phyloP scores from a whole-genome alignment of 1,140 invertebrate genomes.

The Archegozetes longisetosus region DNA sequence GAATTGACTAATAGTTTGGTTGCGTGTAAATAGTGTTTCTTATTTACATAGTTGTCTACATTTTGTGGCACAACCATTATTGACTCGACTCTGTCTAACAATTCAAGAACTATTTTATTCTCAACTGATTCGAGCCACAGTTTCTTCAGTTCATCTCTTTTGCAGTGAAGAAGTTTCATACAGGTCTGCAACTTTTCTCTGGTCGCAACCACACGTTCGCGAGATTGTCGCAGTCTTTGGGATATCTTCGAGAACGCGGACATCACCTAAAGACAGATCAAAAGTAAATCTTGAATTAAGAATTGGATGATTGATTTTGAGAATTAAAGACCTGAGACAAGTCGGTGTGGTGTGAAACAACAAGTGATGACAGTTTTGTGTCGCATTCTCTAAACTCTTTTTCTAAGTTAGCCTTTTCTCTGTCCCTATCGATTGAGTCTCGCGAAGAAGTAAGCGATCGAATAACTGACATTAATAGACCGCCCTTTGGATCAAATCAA shows the following conservation, averaged over 20 bases:
- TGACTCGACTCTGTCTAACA: conserved; percentile 72
- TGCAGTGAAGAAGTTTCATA: conserved; percentile 71
- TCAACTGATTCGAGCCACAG: conserved; percentile 82
- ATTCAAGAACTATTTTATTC: conserved; percentile 69
- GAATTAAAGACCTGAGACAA: conserved; percentile 36
- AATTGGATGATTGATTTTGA: background rate
- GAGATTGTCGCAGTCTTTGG: conserved; percentile 43
- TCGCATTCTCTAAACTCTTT: conserved; percentile 83
- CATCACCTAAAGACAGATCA: conserved; percentile 61
- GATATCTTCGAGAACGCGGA: conserved; percentile 66
- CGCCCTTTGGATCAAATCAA: conserved; percentile 45
- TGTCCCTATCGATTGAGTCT: conserved; percentile 82
- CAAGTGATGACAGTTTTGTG: conserved; percentile 64
- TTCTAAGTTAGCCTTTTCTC: conserved; percentile 81
- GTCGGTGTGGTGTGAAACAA: conserved; percentile 70
- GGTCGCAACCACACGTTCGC: conserved; percentile 62
- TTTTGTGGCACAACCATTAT: conserved; percentile 58
- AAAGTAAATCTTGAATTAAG: background rate
- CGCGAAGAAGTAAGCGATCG: conserved; percentile 65
- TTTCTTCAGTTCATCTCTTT: conserved; percentile 78
- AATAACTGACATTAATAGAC: conserved; percentile 79
- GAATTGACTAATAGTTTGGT: conserved; percentile 50
- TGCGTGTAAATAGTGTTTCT: conserved; percentile 70
- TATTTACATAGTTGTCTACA: conserved; percentile 46
- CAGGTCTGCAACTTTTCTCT: conserved; percentile 78